Percentiles rank a stretch among this genome's conserved stretches.
These are phyloP conservation scores for Drosophila ercepeae DNA, from an alignment of 1,140 invertebrate species.

Conservation along the genomic window DNA sequence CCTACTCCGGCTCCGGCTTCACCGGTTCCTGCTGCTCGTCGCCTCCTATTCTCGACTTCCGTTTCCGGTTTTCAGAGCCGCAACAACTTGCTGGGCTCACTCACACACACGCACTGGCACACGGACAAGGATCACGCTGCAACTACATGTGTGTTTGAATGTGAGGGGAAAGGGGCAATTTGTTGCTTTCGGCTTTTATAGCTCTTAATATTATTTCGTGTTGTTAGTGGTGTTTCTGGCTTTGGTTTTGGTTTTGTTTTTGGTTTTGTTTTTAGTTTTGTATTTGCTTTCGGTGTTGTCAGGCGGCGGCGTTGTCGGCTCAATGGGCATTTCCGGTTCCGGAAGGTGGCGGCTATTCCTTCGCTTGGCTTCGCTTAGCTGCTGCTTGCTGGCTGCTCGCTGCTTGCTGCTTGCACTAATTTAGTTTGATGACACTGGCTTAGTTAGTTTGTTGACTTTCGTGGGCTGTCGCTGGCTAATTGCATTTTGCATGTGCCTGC, in stretches of 20 bases:
- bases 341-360: conserved; percentile 5
- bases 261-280: not conserved
- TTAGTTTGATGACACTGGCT: conserved; percentile 42
- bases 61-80: conserved; percentile 32
- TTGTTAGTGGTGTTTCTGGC: conserved; percentile 2
- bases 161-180: conserved; percentile 14
- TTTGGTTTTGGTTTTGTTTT: conserved; percentile 15
- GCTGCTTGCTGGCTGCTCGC: not conserved
- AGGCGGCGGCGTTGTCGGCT: conserved; percentile 38
- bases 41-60: conserved; percentile 10
- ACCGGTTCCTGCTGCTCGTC: conserved; percentile 18
- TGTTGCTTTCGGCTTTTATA: conserved; percentile 28
- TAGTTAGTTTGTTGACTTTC: conserved; percentile 45
- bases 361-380: conserved; percentile 15
- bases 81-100: conserved; percentile 47
- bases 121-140: conserved; percentile 35
- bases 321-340: conserved; percentile 73
- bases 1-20: conserved; percentile 7
- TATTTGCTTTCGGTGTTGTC: conserved; percentile 29
- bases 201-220: conserved; percentile 1
- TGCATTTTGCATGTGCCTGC: conserved; percentile 38
- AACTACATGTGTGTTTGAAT: conserved; percentile 51
- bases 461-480: conserved; percentile 46
- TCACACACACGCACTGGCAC: conserved; percentile 27
- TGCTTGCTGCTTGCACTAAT: conserved; percentile 34